Base-by-base conservation (phyloP, 2,113 vertebrate species). In the Cebus imitator region DNA sequence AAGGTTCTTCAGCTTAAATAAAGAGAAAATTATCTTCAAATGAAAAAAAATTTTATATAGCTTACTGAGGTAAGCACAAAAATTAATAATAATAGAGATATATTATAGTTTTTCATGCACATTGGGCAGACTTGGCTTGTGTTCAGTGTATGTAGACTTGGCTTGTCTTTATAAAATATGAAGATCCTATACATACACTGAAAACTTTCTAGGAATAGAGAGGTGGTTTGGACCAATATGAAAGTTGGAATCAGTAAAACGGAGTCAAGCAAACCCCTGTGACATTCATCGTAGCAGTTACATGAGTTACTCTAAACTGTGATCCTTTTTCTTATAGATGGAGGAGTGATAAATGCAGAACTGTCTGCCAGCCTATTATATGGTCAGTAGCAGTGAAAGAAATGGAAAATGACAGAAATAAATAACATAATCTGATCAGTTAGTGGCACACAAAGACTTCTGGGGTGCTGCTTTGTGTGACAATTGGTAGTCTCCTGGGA, bases 391-490 rank as follows among this genome's bases (percentile, higher is more conserved):
- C 80, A 70, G 32, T 78, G 87, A 96, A 97, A 95, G 21, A 37
- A 90, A 97, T 97, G 32, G 95, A 86, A 97, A 97, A 90, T 81
- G 45, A 94, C 89, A 85, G 80, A n/a, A 93, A 96, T 97, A 97
- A 97, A 96, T 97, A 95, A 91, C 79, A 94, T 90, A 95, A 94
- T 96, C 91, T 91, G 89, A 97, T 96, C 64, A 87, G 75, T 84
- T 84, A 83, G 79, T 87, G 61, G n/a, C 89, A 97, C 37, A 87
- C 21, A 82, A 89, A 97, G 83, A 73, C 70, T 93, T 96, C 83
- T 35, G 12, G 68, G 64, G 1, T 55, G 95, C 32, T 87, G 87
- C 32, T 95, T 86, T 86, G 91, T 93, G 68, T 91, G 83, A 91
- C 23, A 91, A 84, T 80, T 14, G 80, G 37, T 95, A 6, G 23